These are phyloP conservation scores for Cepphus grylle DNA, from an alignment of 2,113 vertebrate species.

Conservation along the genomic window DNA sequence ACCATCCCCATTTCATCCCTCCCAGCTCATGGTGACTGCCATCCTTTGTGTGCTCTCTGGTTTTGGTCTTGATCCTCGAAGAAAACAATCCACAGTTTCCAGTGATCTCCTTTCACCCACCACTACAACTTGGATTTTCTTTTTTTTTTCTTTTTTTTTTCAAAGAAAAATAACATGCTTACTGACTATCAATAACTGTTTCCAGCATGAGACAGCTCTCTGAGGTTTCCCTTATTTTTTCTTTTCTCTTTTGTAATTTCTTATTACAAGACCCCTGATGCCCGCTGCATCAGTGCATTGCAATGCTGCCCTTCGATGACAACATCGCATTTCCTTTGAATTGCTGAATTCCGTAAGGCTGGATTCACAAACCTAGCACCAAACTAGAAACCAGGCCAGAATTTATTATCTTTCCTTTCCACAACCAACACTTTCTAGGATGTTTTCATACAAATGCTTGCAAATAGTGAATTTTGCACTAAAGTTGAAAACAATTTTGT, in stretches of 20 bases:
- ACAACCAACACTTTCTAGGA: background rate
- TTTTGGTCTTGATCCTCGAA: background rate
- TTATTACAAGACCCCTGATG: background rate
- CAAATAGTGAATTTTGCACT: background rate
- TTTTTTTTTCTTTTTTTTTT: background rate
- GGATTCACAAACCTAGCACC: background rate
- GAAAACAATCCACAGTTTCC: background rate
- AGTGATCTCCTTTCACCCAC: background rate
- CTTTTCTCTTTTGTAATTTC: background rate
- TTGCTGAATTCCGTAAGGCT: background rate
- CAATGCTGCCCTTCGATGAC: background rate
- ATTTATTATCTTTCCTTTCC: background rate
- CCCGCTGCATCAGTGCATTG: background rate
- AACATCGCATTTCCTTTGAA: background rate
- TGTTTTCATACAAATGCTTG: background rate
- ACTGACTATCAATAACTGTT: background rate
- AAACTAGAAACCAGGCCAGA: background rate
- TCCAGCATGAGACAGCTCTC: background rate
- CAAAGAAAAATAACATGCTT: background rate
- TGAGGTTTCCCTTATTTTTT: background rate
- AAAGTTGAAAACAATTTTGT: background rate
- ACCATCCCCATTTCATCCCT: background rate
- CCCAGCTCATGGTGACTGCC: too few species aligned
- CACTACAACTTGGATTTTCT: background rate
- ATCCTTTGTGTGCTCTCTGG: background rate